Conservation (phyloP, 2,888 invertebrate genomes). For the Amphipoea lucens region DNA sequence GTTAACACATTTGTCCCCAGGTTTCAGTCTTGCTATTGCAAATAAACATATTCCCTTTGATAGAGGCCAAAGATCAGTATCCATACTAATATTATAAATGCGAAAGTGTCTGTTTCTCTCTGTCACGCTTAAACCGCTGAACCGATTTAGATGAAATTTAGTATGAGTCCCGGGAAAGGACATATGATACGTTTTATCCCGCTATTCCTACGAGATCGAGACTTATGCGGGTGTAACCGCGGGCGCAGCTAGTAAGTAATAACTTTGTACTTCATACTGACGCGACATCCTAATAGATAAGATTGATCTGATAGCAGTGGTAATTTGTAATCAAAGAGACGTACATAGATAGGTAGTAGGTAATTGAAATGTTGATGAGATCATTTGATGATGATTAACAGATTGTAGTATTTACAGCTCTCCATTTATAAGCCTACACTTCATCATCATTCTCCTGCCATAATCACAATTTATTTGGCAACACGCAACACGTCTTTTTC, state of each 20-base stretch:
- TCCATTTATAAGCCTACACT: not conserved
- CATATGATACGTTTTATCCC: no score
- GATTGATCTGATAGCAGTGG: conserved; percentile 21
- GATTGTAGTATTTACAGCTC: not conserved
- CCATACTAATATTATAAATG: no score
- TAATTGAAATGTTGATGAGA: not conserved
- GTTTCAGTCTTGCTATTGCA: not conserved
- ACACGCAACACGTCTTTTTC: no score
- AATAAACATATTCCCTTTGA: conserved; percentile 13
- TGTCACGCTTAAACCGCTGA: no score
- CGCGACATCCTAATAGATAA: conserved; percentile 22
- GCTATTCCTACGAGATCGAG: no score
- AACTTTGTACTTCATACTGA: not conserved
- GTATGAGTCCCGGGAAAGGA: no score
- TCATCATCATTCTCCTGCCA: no score
- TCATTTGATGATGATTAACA: not conserved
- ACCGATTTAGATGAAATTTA: no score
- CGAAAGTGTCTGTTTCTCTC: no score
- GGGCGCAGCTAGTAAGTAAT: not conserved
- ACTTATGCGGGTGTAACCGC: no score
- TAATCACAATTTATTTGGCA: no score
- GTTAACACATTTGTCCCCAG: conserved; percentile 2
- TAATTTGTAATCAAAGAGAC: conserved; percentile 9
- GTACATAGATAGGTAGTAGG: not conserved
- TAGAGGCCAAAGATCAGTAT: conserved; percentile 18